Conservation (phyloP, 2,113 vertebrate genomes). For the Corythaixoides concolor region DNA sequence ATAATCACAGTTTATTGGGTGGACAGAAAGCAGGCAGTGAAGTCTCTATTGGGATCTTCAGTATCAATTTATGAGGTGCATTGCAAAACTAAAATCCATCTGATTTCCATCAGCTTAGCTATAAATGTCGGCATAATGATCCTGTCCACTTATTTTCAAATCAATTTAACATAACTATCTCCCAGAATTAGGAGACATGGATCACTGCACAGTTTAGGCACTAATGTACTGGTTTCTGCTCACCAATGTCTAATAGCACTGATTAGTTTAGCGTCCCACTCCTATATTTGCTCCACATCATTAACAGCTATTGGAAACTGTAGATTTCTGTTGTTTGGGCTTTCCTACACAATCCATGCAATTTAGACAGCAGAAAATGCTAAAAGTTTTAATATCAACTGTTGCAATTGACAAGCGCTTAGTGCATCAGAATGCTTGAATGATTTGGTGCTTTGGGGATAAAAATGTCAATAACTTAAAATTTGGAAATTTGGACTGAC, state of each 20-base stretch:
- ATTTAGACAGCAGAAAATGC: not conserved
- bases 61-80: slow-evolving; percentile 41
- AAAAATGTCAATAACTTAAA: not conserved
- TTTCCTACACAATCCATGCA: not conserved
- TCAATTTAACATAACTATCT: slow-evolving; percentile 56
- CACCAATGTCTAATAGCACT: slow-evolving; percentile 15
- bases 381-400: not conserved
- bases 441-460: not conserved
- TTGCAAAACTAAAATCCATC: slow-evolving; percentile 45
- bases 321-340: not conserved
- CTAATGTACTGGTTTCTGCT: slow-evolving; percentile 33
- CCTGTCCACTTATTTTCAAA: slow-evolving; percentile 62
- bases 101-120: slow-evolving; percentile 52
- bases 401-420: not conserved
- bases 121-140: slow-evolving; percentile 48
- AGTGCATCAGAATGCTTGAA: not conserved
- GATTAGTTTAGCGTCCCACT: slow-evolving; percentile 22
- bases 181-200: slow-evolving; percentile 48
- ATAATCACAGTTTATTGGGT: slow-evolving; percentile 58
- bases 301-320: not conserved
- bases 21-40: slow-evolving; percentile 25
- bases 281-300: not conserved
- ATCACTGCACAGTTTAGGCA: slow-evolving; percentile 51
- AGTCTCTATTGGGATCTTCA: slow-evolving; percentile 31
- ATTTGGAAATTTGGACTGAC: not conserved